A percentile compares a stretch with the other conserved stretches of the same genome.
Evolutionary conservation across 2,113 vertebrate genomes (phyloP).

Genomic region (Lophura nycthemera): DNA sequence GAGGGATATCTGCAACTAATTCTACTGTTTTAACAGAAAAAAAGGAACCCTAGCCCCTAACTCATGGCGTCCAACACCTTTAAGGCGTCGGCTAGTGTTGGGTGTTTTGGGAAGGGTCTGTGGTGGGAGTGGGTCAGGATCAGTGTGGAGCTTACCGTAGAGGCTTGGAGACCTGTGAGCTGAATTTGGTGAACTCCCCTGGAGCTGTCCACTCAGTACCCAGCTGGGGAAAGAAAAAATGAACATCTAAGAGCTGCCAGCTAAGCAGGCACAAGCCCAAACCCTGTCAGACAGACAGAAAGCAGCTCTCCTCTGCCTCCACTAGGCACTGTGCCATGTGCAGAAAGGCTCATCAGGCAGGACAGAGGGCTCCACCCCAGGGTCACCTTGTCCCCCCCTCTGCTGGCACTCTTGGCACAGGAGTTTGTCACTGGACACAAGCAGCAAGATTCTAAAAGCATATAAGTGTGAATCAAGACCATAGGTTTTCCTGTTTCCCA

Average conservation of each 20-base stretch:
- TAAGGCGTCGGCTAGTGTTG: fast-evolving
- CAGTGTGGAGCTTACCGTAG: constrained; percentile 80
- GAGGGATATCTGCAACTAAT: neutral
- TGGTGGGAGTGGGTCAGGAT: fast-evolving
- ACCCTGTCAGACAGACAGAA: neutral
- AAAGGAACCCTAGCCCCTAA: fast-evolving
- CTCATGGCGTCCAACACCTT: neutral
- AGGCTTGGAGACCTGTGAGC: constrained; percentile 94
- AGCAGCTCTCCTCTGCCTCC: neutral
- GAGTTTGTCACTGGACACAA: neutral
- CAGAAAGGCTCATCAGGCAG: neutral
- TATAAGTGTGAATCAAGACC: fast-evolving
- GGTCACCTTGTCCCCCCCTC: neutral
- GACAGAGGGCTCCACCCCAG: neutral
- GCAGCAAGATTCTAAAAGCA: neutral
- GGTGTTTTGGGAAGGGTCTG: neutral
- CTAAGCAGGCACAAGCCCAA: neutral
- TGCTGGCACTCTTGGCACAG: neutral
- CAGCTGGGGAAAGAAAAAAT: constrained; percentile 79
- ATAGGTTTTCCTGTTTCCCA: fast-evolving
- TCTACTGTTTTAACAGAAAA: neutral
- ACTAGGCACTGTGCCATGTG: fast-evolving
- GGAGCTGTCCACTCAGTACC: constrained; percentile 97
- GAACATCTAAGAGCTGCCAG: fast-evolving
- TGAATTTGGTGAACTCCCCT: constrained; percentile 98